Percentiles rank a stretch among this genome's conserved stretches.
Conservation (phyloP, 2,113 vertebrate species). For the Daboia siamensis region DNA sequence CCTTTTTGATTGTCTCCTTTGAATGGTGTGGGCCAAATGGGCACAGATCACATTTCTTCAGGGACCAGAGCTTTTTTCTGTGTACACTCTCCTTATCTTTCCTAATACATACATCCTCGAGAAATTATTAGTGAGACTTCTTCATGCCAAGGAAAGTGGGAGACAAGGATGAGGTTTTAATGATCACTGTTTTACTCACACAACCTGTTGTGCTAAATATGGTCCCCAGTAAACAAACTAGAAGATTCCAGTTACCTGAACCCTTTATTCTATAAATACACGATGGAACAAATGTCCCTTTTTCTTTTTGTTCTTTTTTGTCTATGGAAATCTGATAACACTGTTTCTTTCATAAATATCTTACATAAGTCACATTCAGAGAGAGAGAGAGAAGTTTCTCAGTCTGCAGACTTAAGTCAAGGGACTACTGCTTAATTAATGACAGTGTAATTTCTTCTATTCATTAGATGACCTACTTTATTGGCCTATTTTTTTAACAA, state of each 20-base stretch:
- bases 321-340: neutral
- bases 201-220: neutral
- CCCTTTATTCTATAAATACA: neutral
- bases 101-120: neutral
- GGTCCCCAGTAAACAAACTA: neutral
- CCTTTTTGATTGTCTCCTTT: too few species aligned
- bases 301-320: neutral
- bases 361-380: neutral
- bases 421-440: neutral
- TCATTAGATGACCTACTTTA: conserved; percentile 50
- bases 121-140: neutral
- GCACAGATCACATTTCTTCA: neutral
- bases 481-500: conserved; percentile 29
- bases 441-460: conserved; percentile 22
- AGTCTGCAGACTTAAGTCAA: neutral
- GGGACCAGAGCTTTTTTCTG: neutral
- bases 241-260: neutral
- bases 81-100: neutral
- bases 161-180: neutral
- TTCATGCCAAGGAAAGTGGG: too few species aligned
- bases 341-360: neutral
- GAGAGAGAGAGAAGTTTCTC: neutral
- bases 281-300: neutral
- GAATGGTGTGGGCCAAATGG: neutral
- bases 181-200: neutral